Evolutionary conservation across 2,797 vertebrate species (phyloP), one percentile per base, ranked within the genome.

Genomic region (Steatocranus sp.): DNA sequence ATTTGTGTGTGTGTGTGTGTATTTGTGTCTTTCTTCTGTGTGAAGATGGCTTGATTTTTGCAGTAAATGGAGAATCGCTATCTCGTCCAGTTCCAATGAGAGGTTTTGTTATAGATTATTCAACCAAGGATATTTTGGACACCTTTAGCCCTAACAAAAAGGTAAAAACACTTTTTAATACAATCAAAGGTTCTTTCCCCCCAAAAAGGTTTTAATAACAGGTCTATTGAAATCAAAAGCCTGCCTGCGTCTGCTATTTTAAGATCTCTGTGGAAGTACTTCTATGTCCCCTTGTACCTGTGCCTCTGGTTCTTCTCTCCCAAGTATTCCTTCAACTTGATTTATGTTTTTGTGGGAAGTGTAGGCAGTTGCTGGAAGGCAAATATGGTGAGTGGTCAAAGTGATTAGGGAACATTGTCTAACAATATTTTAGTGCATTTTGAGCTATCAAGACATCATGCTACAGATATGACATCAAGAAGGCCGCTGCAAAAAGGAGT

Each of bases 41-140:
- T 83, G 41, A 11, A 98, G 97, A 94, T 94, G 98, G 97, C 75
- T 89, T 98, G 80, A 96, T 99, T 83, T 98, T 97, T 79, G 97
- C 97, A 2, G 96, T 99, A 48, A 99, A 99, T 89, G 98, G 98
- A 54, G 96, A 96, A 75, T 96, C 97, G 78, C 91, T 91, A 15
- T 95, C 95, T 89, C 91, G 85, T 68, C 89, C 91, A 7, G 87
- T 93, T 87, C 95, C 97, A 3, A 86, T 97, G 8, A 96, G 94
- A 95, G 98, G 98, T 75, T 99, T 99, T 94, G 95, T 97, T 79
- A 97, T 99, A 89, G 96, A 97, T 94, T 99, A 98, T 93, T 96
- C 98, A 83, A 98, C 90, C 79, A 97, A 97, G 80, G 97, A 98
- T 73, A 97, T 99, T 86, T 91, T 98, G 85, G 97, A 97, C 79